Evolutionary conservation across 2,888 invertebrate genomes (phyloP), one percentile per base, ranked within the genome.

Genomic region (Amphimallon solstitiale): DNA sequence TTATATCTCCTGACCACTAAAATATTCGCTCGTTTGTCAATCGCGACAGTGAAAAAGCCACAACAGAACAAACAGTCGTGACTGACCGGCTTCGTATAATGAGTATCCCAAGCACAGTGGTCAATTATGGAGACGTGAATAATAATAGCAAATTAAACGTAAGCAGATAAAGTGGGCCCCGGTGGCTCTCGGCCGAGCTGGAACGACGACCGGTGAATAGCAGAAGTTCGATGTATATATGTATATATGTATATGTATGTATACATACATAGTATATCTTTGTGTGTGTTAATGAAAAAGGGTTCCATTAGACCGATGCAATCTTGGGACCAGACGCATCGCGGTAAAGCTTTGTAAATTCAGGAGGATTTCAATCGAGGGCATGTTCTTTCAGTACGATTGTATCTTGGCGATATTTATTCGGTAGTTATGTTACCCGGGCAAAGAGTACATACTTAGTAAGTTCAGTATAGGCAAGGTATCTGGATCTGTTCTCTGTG

Each of bases 341-440:
- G 70, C 72, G 73, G 73, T 56, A 73, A 69, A 71, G 74, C 75
- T 75, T 75, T 75, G 75, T 74, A 74, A 74, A 74, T 74, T 70
- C 74, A 74, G 70, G 70, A 77, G 77, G 77, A 76, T 79, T 79
- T 78, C 79, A 79, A 81, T 80, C 80, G 80, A 75, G 80, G 79
- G 79, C 80, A 79, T 79, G 79, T 80, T 80, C 76, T 77, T 75
- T 74, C 76, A 74, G 56, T 60, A 78, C 77, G 80, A 81, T 81
- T 78, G 77, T 81, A 81, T 81, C 80, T 77, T 74, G 70, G 72
- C 60, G 72, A 79, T 81, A 82, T 81, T 82, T 81, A 82, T 82
- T 82, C 81, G 81, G 81, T 82, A 82, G 81, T 81, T 80, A 79
- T 76, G 73, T 74, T 52, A 76, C 72, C 68, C 69, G 51, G 38